Conservation (phyloP, 2,888 invertebrate species). For the Polyommatus iphigenia region DNA sequence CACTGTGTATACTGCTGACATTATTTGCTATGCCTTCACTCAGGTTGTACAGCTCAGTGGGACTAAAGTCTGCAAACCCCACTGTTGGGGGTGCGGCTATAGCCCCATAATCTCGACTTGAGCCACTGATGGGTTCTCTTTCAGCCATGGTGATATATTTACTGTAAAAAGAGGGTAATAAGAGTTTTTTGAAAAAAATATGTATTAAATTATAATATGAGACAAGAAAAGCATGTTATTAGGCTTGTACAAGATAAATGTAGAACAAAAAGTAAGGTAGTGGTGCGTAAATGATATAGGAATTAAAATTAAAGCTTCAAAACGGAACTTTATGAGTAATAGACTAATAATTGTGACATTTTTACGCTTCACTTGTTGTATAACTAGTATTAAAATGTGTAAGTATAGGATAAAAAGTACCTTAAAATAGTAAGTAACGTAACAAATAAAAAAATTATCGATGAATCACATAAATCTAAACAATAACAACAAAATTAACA, state of each 20-base stretch:
- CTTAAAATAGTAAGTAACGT: background rate
- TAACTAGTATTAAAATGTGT: background rate
- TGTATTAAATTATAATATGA: background rate
- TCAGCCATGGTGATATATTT: conserved; percentile 56
- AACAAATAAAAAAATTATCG: background rate
- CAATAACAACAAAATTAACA: conserved; percentile 1
- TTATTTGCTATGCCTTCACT: conserved; percentile 91
- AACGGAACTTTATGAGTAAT: background rate
- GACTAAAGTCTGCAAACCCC: conserved; percentile 85
- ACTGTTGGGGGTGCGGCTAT: conserved; percentile 83
- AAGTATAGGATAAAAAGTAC: background rate
- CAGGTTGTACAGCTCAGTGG: conserved; percentile 87
- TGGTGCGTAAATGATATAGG: background rate
- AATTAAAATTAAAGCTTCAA: background rate
- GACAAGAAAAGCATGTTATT: background rate
- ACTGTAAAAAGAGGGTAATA: background rate
- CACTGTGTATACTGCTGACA: conserved; percentile 88
- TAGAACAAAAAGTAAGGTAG: background rate
- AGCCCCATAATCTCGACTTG: conserved; percentile 68
- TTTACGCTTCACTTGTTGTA: background rate
- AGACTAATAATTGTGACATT: background rate
- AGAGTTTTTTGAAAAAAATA: no score
- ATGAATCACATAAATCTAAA: background rate
- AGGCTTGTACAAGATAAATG: background rate
- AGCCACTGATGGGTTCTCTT: conserved; percentile 62